These are phyloP conservation scores for Pteria penguin DNA, from an alignment of 2,888 invertebrate genomes.

Conservation along the genomic window DNA sequence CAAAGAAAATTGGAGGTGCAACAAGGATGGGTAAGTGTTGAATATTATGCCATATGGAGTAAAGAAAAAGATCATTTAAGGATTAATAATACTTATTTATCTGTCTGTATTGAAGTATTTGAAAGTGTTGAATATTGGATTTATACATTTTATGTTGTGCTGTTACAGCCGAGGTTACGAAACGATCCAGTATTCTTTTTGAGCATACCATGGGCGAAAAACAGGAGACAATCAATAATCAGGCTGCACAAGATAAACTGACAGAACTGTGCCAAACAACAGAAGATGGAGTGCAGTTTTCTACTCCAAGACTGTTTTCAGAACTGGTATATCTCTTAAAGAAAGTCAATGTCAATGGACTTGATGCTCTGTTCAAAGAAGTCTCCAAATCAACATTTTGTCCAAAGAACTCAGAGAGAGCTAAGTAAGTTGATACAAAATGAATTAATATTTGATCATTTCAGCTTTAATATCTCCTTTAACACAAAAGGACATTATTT, in stretches of 20 bases:
- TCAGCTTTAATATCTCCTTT: no score
- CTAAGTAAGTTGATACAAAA: constrained; percentile 67
- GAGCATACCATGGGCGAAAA: constrained; percentile 45
- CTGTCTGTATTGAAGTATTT: no score
- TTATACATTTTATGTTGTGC: no score
- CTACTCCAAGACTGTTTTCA: constrained; percentile 81
- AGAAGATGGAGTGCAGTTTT: constrained; percentile 76
- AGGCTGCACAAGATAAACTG: constrained; percentile 61
- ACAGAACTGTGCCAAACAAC: constrained; percentile 68
- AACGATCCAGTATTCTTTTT: constrained; percentile 45
- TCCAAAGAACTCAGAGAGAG: constrained; percentile 54
- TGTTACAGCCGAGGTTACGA: constrained; percentile 25
- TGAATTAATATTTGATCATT: no score
- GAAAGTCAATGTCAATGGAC: constrained; percentile 72
- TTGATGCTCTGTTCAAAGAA: constrained; percentile 70
- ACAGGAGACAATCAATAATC: constrained; percentile 30
- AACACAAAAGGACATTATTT: no score
- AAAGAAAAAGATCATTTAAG: no score
- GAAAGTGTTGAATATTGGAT: no score
- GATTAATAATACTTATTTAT: no score
- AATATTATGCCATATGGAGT: no score
- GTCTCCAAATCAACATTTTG: constrained; percentile 57
- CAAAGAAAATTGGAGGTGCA: constrained; percentile 17
- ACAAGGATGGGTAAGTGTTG: constrained; percentile 21
- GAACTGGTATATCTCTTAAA: constrained; percentile 80